Evolutionary conservation across 2,888 invertebrate genomes (phyloP), one percentile per base, ranked within the genome.

Genomic region (Sturmia bella): DNA sequence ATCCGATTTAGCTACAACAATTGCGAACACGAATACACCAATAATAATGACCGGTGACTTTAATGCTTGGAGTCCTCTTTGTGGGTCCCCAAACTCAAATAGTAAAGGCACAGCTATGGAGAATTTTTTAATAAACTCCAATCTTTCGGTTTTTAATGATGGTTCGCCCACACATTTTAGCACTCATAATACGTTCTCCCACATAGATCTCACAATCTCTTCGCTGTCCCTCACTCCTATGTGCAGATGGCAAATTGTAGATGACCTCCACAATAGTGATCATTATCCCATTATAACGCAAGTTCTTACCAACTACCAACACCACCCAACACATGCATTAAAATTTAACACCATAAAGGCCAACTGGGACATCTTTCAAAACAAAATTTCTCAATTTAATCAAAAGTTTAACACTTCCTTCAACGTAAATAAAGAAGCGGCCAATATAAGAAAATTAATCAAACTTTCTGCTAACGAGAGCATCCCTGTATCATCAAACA

Each of bases 51-150:
- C n/a, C 7, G 66, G 66, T 2, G 66, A 66, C n/a, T 39, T 66
- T 52, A 66, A 66, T 21, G 64, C 52, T 19, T 66, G 66, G 66
- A 52, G 52, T 19, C 52, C 52, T 12, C 2, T 66, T 12, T 66
- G 66, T 50, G 66, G 50, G 3, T 66, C 66, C 1, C 39, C 21
- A 17, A 13, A 19, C 2, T 1, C 19, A 12, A 57, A 57, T 11
- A 6, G 0, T n/a, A 66, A 17, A n/a, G 52, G 54, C 3, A 52
- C 3, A 21, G 1, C 41, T 12, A 0, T 68, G 13, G 68, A 68
- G 15, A 2, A 6, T 13, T 68, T 54, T 24, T n/a, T 68, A 24
- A 21, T 12, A 3, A 17, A 54, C 12, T 12, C 2, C 4, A 43
- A 54, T 6, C 0, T 54, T 3, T n/a, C 41, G 0, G 9, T n/a